Evolutionary conservation across 2,888 invertebrate genomes (phyloP), one percentile per base, ranked within the genome.

Genomic region (Drosophila atroscutellata): DNA sequence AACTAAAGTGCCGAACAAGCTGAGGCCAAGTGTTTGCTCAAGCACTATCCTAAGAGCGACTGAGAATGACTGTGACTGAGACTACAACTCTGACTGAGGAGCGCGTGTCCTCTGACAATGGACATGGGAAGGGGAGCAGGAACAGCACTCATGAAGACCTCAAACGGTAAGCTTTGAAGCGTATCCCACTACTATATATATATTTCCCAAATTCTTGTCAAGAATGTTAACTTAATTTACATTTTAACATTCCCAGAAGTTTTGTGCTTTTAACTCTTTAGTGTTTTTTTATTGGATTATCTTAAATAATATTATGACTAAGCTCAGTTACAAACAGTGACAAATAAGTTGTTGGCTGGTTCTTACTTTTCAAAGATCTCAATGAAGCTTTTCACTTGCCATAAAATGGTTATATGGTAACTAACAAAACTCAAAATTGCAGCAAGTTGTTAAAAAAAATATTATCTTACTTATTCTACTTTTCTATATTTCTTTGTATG

Each of bases 11-110:
- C 11, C 34, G 24, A n/a, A 42, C 45, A 37, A 50, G 67, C 50
- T 45, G 47, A 49, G 39, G 28, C 49, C 45, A 72, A 75, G 72
- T 76, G 70, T 51, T 45, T 4, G 54, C 54, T 26, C 58, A 47
- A 55, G 45, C 36, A n/a, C 24, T 45, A 20, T 24, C 30, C 24
- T 49, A 49, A 30, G 20, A 36, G 34, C 45, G 32, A 20, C 51
- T 24, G 65, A 39, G 26, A 37, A 7, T 37, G 2, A n/a, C 37
- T 47, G 13, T 9, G 37, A 37, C 60, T 56, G 54, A 30, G 56
- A 15, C 18, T 28, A 24, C 3, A 47, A n/a, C 4, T 28, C 15
- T 26, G 51, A 20, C 18, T 18, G 13, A 59, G 42, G 9, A 49
- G 67, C 76, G 61, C 72, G 63, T 63, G 67, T 52, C 52, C 20